Percentiles rank a stretch among this genome's conserved stretches.
phyloP scores from a whole-genome alignment of 2,888 invertebrate genomes.

The Polydesmus complanatus region DNA sequence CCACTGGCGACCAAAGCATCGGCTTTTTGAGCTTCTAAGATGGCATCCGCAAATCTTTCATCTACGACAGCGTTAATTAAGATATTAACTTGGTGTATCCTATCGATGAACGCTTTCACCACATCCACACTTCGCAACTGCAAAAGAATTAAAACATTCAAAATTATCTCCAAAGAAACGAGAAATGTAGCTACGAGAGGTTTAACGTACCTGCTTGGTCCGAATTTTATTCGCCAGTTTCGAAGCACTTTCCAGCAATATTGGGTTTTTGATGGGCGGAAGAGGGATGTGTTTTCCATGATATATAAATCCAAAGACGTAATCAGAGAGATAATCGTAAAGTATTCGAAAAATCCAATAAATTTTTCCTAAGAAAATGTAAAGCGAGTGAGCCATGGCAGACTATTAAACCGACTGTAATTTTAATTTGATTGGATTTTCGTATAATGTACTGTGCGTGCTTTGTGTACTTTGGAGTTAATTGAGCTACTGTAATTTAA shows the following conservation, averaged over 20 bases:
- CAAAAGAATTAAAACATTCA: too few species aligned
- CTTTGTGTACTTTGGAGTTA: too few species aligned
- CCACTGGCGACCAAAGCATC: conserved; percentile 51
- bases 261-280: conserved; percentile 56
- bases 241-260: conserved; percentile 57
- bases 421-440: too few species aligned
- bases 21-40: conserved; percentile 58
- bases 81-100: conserved; percentile 62
- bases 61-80: conserved; percentile 71
- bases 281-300: conserved; percentile 45
- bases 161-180: too few species aligned
- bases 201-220: conserved; percentile 46
- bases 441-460: too few species aligned
- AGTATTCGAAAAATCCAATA: background rate
- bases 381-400: background rate
- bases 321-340: conserved; percentile 38
- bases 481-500: too few species aligned
- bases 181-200: too few species aligned
- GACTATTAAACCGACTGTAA: too few species aligned
- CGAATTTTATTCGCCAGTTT: conserved; percentile 65
- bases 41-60: conserved; percentile 58
- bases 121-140: conserved; percentile 56
- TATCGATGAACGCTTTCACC: conserved; percentile 55
- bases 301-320: conserved; percentile 45
- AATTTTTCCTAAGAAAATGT: background rate